These are phyloP conservation scores for Oophaga sylvatica DNA, from an alignment of 2,797 vertebrate species.

Conservation along the genomic window DNA sequence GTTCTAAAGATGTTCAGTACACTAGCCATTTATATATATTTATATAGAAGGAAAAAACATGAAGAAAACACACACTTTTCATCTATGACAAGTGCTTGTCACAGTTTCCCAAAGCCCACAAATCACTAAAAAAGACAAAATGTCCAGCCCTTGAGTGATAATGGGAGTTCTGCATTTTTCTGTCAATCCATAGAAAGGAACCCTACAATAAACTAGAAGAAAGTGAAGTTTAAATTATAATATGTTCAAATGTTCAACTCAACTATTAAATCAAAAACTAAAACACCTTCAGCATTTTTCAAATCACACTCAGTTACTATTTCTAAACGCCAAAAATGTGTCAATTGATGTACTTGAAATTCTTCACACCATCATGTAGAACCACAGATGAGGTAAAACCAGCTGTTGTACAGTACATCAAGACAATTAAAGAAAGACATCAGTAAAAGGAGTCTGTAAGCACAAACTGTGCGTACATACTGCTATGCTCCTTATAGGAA, in stretches of 20 bases:
- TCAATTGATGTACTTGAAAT: too few relatives aligned
- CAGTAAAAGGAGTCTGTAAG: too few relatives aligned
- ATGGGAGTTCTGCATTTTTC: not conserved
- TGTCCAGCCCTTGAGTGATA: not conserved
- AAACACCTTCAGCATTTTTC: too few relatives aligned
- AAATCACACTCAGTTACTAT: too few relatives aligned
- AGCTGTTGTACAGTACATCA: too few relatives aligned
- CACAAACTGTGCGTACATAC: too few relatives aligned
- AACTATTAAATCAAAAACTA: not conserved
- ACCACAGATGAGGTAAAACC: too few relatives aligned
- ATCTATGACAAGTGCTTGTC: conserved; percentile 32
- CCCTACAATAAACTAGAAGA: not conserved
- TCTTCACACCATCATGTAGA: too few relatives aligned
- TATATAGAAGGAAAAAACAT: not conserved
- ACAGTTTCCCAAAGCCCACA: not conserved
- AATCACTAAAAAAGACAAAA: conserved; percentile 5
- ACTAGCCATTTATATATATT: conserved; percentile 13
- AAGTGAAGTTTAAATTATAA: not conserved
- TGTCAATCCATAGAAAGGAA: not conserved
- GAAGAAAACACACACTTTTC: conserved; percentile 15
- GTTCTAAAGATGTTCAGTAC: conserved; percentile 33
- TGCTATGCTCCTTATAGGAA: too few relatives aligned
- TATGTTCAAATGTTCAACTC: not conserved
- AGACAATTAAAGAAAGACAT: too few relatives aligned
- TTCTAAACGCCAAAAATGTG: too few relatives aligned